These are phyloP conservation scores for Galbula dea DNA, from an alignment of 2,113 vertebrate species.

Conservation along the genomic window DNA sequence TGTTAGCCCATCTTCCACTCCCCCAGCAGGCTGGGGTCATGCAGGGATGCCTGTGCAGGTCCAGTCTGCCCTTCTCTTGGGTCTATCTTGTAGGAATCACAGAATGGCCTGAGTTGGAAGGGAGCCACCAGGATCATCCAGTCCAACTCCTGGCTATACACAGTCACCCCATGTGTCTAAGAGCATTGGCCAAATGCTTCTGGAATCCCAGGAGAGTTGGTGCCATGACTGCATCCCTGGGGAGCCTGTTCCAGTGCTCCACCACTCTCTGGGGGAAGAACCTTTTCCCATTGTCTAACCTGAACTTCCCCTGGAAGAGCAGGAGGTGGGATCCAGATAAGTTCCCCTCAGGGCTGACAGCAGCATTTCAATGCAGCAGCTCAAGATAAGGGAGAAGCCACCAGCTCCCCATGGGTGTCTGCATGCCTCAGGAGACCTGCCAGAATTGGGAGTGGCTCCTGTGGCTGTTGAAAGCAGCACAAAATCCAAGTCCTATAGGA, in stretches of 20 bases:
- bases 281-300: too few relatives aligned
- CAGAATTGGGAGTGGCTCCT: background rate
- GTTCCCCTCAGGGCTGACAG: background rate
- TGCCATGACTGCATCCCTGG: too few relatives aligned
- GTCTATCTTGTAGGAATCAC: fast-evolving
- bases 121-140: too few relatives aligned
- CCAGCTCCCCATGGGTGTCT: background rate
- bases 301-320: too few relatives aligned
- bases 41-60: background rate
- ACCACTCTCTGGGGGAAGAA: too few relatives aligned
- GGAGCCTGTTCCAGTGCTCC: too few relatives aligned
- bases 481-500: background rate
- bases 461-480: background rate
- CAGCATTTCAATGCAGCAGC: background rate
- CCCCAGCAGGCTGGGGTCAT: too few relatives aligned
- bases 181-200: too few relatives aligned
- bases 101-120: too few relatives aligned
- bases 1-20: fast-evolving
- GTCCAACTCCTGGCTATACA: too few relatives aligned
- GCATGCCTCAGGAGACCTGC: background rate
- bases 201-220: too few relatives aligned
- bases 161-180: too few relatives aligned
- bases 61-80: background rate
- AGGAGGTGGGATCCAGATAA: background rate
- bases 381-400: background rate